A percentile compares a stretch with the other conserved stretches of the same genome.
Evolutionary conservation across 1,140 invertebrate species (phyloP).

Genomic region (Aethina tumida): DNA sequence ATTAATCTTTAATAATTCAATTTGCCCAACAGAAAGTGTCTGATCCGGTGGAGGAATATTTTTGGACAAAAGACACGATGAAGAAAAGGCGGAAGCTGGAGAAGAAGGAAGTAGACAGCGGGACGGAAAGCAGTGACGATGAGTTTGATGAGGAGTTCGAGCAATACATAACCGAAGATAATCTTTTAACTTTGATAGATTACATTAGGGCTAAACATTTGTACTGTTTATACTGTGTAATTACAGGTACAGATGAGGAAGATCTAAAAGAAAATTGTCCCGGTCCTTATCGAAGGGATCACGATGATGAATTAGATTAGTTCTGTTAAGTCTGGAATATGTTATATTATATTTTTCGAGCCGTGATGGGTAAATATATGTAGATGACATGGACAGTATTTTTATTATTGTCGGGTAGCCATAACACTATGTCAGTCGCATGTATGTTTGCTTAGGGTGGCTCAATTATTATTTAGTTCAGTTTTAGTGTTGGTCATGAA

Average conservation of each 20-base stretch:
- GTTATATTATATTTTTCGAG: too few species aligned
- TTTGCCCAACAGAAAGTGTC: constrained; percentile 30
- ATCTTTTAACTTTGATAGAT: constrained; percentile 39
- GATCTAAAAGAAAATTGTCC: constrained; percentile 60
- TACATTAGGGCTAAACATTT: constrained; percentile 59
- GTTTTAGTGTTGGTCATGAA: too few species aligned
- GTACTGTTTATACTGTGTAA: constrained; percentile 74
- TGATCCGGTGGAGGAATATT: constrained; percentile 52
- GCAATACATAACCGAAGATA: constrained; percentile 32
- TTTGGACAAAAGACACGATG: constrained; percentile 48
- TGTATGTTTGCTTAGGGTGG: too few species aligned
- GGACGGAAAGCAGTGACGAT: constrained; percentile 22
- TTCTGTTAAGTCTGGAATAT: too few species aligned
- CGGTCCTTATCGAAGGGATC: constrained; percentile 51
- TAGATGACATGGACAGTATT: too few species aligned
- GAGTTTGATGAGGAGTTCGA: constrained; percentile 33
- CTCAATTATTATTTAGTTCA: too few species aligned
- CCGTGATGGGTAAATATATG: too few species aligned
- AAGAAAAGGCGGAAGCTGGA: constrained; percentile 31
- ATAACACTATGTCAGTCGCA: too few species aligned
- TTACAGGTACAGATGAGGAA: constrained; percentile 47
- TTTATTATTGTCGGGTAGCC: too few species aligned
- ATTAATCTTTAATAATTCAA: too few species aligned
- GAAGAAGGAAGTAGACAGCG: constrained; percentile 30
- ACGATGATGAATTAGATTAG: constrained; percentile 36